phyloP scores from a whole-genome alignment of 2,888 invertebrate species.

The Philonicus albiceps region DNA sequence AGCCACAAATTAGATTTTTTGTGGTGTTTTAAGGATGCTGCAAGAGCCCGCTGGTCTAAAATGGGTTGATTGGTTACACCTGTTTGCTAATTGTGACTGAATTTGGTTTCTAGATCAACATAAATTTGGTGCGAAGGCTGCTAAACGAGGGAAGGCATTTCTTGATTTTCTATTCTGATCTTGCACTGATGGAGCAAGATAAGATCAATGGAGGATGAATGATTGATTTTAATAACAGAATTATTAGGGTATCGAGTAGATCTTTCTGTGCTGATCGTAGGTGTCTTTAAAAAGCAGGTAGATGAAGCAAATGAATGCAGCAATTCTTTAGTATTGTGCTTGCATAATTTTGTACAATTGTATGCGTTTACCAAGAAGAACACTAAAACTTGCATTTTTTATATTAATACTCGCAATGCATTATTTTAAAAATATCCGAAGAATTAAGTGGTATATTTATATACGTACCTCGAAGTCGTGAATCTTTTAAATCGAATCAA shows the following conservation, averaged over 20 bases:
- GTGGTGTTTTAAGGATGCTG: neutral
- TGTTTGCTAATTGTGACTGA: constrained; percentile 46
- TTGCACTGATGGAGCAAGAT: constrained; percentile 7
- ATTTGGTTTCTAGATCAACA: constrained; percentile 29
- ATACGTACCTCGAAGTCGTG: neutral
- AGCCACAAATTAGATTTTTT: neutral
- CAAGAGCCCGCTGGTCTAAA: neutral
- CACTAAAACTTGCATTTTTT: no score
- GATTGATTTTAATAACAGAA: constrained; percentile 35
- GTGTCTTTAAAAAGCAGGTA: neutral
- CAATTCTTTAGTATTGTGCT: no score
- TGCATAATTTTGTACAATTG: no score
- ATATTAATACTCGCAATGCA: no score
- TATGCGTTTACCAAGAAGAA: no score
- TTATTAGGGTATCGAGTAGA: neutral
- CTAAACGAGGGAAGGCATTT: neutral
- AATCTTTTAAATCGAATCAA: neutral
- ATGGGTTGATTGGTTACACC: constrained; percentile 47
- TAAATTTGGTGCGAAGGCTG: neutral
- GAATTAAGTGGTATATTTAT: no score
- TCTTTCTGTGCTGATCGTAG: neutral
- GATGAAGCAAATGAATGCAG: neutral
- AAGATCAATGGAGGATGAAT: constrained; percentile 11
- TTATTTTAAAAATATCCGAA: no score
- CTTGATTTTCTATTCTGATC: neutral